Evolutionary conservation across 1,140 invertebrate genomes (phyloP).

Genomic region (Trypoxylus dichotomus): DNA sequence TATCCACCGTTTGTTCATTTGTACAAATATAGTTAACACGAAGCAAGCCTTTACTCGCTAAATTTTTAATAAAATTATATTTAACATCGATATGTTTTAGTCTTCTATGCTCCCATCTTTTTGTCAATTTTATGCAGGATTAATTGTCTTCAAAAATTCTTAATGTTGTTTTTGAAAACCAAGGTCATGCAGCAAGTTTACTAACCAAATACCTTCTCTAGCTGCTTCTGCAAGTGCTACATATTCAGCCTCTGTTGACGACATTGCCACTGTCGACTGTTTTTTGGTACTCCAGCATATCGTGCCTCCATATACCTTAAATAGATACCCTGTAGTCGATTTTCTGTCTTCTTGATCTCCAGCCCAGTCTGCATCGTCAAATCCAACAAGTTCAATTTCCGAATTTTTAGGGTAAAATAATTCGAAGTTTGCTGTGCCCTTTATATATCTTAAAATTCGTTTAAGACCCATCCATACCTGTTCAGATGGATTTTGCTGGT

Average conservation of each 20-base stretch:
- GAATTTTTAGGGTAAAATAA: background rate
- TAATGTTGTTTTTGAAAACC: constrained; percentile 27
- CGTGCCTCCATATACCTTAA: too few species aligned
- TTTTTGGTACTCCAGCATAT: constrained; percentile 28
- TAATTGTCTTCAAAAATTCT: constrained; percentile 43
- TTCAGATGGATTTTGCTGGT: background rate
- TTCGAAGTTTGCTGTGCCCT: too few species aligned
- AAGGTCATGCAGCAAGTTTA: constrained; percentile 39
- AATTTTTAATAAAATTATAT: constrained; percentile 37
- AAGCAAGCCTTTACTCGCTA: background rate
- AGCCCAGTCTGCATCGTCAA: too few species aligned
- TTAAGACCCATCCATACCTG: too few species aligned
- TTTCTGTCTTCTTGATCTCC: too few species aligned
- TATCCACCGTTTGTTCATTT: background rate
- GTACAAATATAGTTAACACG: background rate
- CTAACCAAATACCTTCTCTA: constrained; percentile 34
- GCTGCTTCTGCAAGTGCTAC: too few species aligned
- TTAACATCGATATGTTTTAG: constrained; percentile 43
- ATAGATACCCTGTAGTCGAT: too few species aligned
- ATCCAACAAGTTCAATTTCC: too few species aligned
- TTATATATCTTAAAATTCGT: constrained; percentile 25
- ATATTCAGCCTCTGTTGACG: too few species aligned
- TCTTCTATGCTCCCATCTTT: constrained; percentile 43
- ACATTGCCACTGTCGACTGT: background rate
- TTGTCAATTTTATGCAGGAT: constrained; percentile 45